Evolutionary conservation across 2,888 invertebrate species (phyloP), one percentile per base, ranked within the genome.

Genomic region (Sturmia bella): DNA sequence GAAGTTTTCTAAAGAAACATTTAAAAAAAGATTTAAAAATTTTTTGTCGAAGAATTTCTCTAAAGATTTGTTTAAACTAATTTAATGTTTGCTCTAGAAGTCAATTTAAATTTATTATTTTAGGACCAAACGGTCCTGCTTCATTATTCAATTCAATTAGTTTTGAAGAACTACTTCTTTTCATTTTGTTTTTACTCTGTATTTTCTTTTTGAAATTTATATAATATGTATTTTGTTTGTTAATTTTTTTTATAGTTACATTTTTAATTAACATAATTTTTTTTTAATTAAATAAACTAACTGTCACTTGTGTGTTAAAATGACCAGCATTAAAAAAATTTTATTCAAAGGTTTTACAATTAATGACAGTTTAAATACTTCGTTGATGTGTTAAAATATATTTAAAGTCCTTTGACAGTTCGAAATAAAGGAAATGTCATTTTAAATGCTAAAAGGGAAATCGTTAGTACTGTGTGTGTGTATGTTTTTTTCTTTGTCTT

Each of bases 261-360:
- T n/a, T n/a, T 17, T 17, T 6, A 61, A 27, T 57, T 27, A 39
- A 52, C 11, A 45, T 37, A 11, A 61, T 12, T 69, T 61, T 80
- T 61, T 80, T 82, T 76, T 74, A 78, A 78, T 77, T 77, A 77
- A 77, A 69, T 81, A 45, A 73, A 77, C 74, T 24, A 69, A 81
- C 27, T 77, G 63, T 69, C 68, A 69, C 17, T 39, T 43, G 41
- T 37, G 48, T 66, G 50, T 59, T 66, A 37, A 73, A 61, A 68
- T 68, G 41, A 43, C 48, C 56, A 19, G 76, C 72, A 81, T 61
- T 74, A 77, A 72, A 56, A 68, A 73, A 72, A 63, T 37, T 27
- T 37, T 27, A 32, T 63, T 52, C 41, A 64, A 72, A 76, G 66
- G 61, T 72, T 56, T 61, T 69, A 78, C 63, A 82, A 74, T 77